Conservation (phyloP, 2,888 invertebrate species). For the Lottia scabra region DNA sequence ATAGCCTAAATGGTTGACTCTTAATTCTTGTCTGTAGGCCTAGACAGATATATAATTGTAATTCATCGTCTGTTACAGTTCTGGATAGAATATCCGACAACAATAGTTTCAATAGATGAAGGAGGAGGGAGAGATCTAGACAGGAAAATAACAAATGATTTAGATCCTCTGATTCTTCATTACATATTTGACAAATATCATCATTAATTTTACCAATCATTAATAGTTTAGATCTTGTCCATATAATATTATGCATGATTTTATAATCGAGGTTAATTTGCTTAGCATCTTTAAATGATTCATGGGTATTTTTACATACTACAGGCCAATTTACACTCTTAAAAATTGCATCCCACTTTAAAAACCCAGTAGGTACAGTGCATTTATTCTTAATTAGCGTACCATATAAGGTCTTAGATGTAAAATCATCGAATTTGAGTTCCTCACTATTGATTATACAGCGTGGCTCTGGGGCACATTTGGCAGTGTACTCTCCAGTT, state of each 20-base stretch:
- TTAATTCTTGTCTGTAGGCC: neutral
- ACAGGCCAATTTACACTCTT: neutral
- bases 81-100: neutral
- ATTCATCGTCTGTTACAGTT: neutral
- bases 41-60: neutral
- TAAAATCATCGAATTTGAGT: neutral
- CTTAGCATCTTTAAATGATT: neutral
- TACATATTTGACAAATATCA: neutral
- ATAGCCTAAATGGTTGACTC: neutral
- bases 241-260: neutral
- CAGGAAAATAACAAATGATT: neutral
- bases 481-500: neutral
- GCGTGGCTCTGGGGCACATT: no score
- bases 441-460: neutral
- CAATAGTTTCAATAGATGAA: neutral
- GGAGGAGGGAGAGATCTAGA: neutral
- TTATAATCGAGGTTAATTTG: neutral
- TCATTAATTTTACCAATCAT: neutral
- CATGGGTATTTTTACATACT: neutral
- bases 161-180: neutral
- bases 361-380: neutral
- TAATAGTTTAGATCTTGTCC: neutral
- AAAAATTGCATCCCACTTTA: neutral
- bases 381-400: neutral
- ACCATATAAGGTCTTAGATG: neutral